Base-by-base conservation (phyloP, 2,797 vertebrate genomes). In the Meriones psammophilus region DNA sequence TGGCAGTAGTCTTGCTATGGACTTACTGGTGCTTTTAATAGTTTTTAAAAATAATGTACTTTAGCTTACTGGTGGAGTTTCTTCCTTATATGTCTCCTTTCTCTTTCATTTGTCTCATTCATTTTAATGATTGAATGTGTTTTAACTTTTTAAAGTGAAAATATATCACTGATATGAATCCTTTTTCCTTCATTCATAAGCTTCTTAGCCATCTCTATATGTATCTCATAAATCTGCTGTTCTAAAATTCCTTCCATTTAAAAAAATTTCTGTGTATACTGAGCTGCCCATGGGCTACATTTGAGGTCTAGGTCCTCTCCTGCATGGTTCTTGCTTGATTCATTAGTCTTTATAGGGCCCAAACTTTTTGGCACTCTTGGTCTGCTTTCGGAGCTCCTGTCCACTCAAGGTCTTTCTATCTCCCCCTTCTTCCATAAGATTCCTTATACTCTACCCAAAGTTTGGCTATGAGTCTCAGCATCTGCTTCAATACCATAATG, bases 11-110 rank as follows among this genome's bases (percentile, higher is more conserved):
- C 8, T 77, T 86, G 13, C 60, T 79, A 36, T 24, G 24, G 8
- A 68, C 89, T 94, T 77, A 81, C 80, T 54, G 68, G 92, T 56
- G 84, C 78, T 73, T 69, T 87, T 28, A 56, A 87, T 56, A 36
- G 18, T 50, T 86, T 86, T 71, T 39, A 17, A 10, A 46, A 79
- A 71, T 54, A 39, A 39, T 58, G 5, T 30, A 56, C 58, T 88
- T 88, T 36, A 73, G 15, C 50, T 79, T 95, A 13, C 46, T 79
- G 8, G 4, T 68, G 42, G 54, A 87, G 17, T 77, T 86, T 80
- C 42, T 78, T 89, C 50, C 39, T 74, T 87, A 3, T 36, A 18
- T 87, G 8, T 68, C 39, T 78, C 4, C 46, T 91, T 94, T 89
- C 2, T n/a, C 20, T 60, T 89, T 73, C 15, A 88, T 73, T 73